These are phyloP conservation scores for Drosophila birchii DNA, from an alignment of 2,888 invertebrate species.

Conservation along the genomic window DNA sequence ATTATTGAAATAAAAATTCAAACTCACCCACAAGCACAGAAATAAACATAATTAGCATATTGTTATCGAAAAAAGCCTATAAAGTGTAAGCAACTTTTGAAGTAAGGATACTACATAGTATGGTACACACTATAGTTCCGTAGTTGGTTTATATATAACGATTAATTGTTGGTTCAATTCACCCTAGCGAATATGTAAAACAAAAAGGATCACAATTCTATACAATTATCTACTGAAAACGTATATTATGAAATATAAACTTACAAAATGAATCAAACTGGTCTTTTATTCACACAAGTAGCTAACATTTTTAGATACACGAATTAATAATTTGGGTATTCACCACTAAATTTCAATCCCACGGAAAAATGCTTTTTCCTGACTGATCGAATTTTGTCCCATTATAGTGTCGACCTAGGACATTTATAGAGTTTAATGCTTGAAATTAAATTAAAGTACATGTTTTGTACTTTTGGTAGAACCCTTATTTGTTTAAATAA, in stretches of 20 bases:
- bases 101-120: neutral
- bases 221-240: slow-evolving; percentile 49
- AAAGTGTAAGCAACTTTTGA: slow-evolving; percentile 12
- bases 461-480: too few species aligned
- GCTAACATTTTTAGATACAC: neutral
- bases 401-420: too few species aligned
- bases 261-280: slow-evolving; percentile 33
- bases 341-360: neutral
- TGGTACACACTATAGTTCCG: slow-evolving; percentile 1
- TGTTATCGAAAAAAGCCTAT: slow-evolving; percentile 22
- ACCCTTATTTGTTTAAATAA: too few species aligned
- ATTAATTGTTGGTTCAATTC: slow-evolving; percentile 34
- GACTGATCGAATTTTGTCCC: too few species aligned
- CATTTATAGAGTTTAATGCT: too few species aligned
- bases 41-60: slow-evolving; percentile 17
- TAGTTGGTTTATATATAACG: slow-evolving; percentile 21
- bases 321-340: neutral
- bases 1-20: slow-evolving; percentile 1
- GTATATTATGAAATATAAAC: slow-evolving; percentile 30
- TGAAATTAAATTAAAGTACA: too few species aligned
- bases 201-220: slow-evolving; percentile 55
- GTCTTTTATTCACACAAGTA: neutral
- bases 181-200: slow-evolving; percentile 40
- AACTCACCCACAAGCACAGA: slow-evolving; percentile 26
- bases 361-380: too few species aligned